phyloP scores from a whole-genome alignment of 2,888 invertebrate genomes.

The Maniola hyperantus region DNA sequence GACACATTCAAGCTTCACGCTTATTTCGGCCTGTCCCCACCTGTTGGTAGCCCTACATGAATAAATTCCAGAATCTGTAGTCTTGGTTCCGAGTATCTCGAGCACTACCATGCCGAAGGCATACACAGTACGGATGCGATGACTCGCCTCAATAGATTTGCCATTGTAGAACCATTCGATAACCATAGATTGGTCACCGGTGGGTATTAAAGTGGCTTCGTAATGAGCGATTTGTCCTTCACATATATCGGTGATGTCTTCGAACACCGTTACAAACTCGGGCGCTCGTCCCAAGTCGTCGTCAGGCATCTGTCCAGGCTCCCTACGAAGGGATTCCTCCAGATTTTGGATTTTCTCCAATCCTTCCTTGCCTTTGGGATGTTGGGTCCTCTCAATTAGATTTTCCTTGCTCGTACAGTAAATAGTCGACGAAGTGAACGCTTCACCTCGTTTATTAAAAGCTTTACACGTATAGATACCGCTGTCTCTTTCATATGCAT shows the following conservation, averaged over 20 bases:
- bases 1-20: slow-evolving; percentile 90
- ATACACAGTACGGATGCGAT: slow-evolving; percentile 95
- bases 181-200: slow-evolving; percentile 96
- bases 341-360: slow-evolving; percentile 95
- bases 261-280: slow-evolving; percentile 93
- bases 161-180: slow-evolving; percentile 99
- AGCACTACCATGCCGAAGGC: slow-evolving; percentile 99
- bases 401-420: slow-evolving; percentile 91
- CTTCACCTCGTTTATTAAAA: slow-evolving; percentile 93
- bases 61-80: slow-evolving; percentile 95
- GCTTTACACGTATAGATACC: slow-evolving; percentile 97
- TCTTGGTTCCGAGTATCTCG: slow-evolving; percentile 96
- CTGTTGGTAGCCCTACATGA: slow-evolving; percentile 94
- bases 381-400: slow-evolving; percentile 94
- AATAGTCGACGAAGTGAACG: slow-evolving; percentile 94
- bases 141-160: slow-evolving; percentile 92
- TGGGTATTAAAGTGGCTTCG: slow-evolving; percentile 97
- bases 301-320: slow-evolving; percentile 86
- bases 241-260: slow-evolving; percentile 90
- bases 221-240: slow-evolving; percentile 99
- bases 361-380: slow-evolving; percentile 97
- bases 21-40: slow-evolving; percentile 94
- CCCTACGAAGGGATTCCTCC: slow-evolving; percentile 91
- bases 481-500: slow-evolving; percentile 96
- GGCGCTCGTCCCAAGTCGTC: slow-evolving; percentile 93